A percentile compares a stretch with the other conserved stretches of the same genome.
Evolutionary conservation across 2,797 vertebrate genomes (phyloP).

Genomic region (Galagoides demidoff): DNA sequence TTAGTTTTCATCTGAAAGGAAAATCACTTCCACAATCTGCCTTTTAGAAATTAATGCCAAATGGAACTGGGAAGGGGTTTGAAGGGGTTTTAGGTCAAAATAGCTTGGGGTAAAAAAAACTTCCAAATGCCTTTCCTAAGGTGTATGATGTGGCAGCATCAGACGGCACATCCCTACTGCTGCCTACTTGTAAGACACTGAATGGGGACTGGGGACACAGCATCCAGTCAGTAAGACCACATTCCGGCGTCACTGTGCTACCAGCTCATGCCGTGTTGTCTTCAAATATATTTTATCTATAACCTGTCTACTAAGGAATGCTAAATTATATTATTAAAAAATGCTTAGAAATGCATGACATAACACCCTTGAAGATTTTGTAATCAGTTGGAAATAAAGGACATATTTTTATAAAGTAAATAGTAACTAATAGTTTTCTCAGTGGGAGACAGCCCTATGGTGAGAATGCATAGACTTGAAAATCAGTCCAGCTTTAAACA

Average conservation of each 20-base stretch:
- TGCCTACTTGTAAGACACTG: not conserved
- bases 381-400: not conserved
- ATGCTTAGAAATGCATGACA: not conserved
- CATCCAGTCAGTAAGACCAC: not conserved
- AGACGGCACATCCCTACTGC: not conserved
- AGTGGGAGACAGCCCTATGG: not conserved
- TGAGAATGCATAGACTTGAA: not conserved
- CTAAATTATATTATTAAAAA: not conserved
- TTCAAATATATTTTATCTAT: not conserved
- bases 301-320: not conserved
- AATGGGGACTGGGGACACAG: not conserved
- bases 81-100: not conserved
- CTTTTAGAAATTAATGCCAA: not conserved
- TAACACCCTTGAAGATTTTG: not conserved
- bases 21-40: not conserved
- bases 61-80: not conserved
- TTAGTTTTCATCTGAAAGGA: not conserved
- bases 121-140: not conserved
- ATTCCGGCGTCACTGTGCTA: not conserved
- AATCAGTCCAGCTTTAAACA: not conserved
- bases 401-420: not conserved
- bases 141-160: not conserved
- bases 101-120: not conserved
- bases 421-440: not conserved
- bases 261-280: not conserved